phyloP scores from a whole-genome alignment of 2,113 vertebrate species.

The Elachura formosa region DNA sequence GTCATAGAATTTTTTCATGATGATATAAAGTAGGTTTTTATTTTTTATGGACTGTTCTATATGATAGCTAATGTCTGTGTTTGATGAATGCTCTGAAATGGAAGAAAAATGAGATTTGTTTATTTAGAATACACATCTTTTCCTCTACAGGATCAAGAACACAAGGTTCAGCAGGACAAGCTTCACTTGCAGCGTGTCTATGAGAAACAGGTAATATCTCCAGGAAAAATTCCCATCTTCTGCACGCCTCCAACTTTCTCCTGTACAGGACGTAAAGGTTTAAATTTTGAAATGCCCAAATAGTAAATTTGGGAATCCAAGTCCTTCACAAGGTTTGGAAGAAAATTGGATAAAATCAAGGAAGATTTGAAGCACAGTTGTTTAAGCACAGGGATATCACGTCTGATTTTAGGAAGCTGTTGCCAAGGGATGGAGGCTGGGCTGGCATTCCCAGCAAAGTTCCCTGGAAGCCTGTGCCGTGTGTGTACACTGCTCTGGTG shows the following conservation, averaged over 20 bases:
- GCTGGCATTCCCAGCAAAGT: background rate
- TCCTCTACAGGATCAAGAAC: constrained; percentile 81
- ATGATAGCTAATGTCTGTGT: background rate
- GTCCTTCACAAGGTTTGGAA: background rate
- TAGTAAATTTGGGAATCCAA: background rate
- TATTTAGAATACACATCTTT: background rate
- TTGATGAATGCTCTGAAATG: background rate
- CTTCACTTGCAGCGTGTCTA: constrained; percentile 71
- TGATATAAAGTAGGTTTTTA: background rate
- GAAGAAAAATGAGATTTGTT: background rate
- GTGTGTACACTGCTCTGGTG: background rate
- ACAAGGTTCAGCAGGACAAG: constrained; percentile 79
- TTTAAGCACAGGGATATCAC: background rate
- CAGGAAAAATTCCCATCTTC: background rate
- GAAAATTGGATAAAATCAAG: background rate
- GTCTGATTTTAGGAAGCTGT: background rate
- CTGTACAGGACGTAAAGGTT: background rate
- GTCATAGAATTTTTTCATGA: background rate
- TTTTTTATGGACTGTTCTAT: background rate
- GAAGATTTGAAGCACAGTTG: background rate
- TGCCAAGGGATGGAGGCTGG: background rate
- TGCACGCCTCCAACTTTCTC: background rate
- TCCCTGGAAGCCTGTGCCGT: background rate
- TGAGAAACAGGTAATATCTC: constrained; percentile 84
- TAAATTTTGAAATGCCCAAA: background rate